phyloP scores from a whole-genome alignment of 2,113 vertebrate genomes.

The Thinocorus orbignyianus region DNA sequence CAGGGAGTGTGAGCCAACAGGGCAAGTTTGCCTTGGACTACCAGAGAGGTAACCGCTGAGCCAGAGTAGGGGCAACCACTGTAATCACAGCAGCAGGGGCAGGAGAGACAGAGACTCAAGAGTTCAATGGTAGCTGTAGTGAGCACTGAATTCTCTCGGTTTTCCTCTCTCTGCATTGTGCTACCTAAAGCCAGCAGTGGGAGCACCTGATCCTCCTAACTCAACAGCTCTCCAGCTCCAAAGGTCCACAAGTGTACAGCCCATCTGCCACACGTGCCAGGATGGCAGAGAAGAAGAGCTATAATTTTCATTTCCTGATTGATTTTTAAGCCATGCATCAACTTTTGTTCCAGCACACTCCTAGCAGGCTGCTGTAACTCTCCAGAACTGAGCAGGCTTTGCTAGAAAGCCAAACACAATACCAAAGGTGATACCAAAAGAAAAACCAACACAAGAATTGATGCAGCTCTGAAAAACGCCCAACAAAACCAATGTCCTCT shows the following conservation, averaged over 20 bases:
- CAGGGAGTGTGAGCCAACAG: neutral
- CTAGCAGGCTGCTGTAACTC: neutral
- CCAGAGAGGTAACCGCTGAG: neutral
- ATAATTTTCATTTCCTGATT: neutral
- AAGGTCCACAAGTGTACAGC: neutral
- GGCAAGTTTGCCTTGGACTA: neutral
- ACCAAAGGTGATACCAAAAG: neutral
- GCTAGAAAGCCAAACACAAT: neutral
- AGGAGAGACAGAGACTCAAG: neutral
- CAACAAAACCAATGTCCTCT: neutral
- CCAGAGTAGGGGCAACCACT: neutral
- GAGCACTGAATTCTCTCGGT: neutral
- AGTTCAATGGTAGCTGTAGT: neutral
- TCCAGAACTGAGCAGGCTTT: neutral
- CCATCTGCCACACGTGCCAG: neutral
- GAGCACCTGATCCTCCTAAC: conserved; percentile 40
- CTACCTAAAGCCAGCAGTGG: conserved; percentile 39
- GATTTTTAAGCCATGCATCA: neutral
- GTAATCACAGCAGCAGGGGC: neutral
- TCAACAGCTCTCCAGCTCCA: neutral
- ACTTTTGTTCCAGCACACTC: neutral
- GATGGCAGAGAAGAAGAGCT: neutral
- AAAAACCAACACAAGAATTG: neutral
- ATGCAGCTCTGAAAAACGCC: neutral
- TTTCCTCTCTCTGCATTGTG: neutral